Evolutionary conservation across 2,797 vertebrate genomes (phyloP).

Genomic region (Poeciliopsis infans): DNA sequence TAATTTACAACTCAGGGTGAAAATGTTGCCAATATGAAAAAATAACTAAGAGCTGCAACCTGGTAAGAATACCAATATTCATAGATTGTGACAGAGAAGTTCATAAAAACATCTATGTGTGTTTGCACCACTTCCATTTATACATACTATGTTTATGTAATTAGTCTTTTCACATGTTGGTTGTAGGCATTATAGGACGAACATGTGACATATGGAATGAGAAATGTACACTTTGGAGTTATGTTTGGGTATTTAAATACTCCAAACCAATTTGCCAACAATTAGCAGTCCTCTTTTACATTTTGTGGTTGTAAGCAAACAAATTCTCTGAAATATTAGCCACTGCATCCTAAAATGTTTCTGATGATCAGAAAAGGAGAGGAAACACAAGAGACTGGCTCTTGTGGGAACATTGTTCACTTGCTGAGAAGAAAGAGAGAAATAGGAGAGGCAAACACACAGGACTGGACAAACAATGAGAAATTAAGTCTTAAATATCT

Average conservation of each 20-base stretch:
- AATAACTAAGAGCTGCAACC: background rate
- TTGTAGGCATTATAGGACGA: slow-evolving; percentile 89
- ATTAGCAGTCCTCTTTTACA: slow-evolving; percentile 93
- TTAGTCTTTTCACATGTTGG: slow-evolving; percentile 96
- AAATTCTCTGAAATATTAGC: slow-evolving; percentile 96
- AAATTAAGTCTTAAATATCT: slow-evolving; percentile 21
- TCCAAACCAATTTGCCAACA: slow-evolving; percentile 97
- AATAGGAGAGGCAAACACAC: slow-evolving; percentile 11
- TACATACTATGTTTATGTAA: background rate
- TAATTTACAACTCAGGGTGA: background rate
- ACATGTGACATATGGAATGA: slow-evolving; percentile 83
- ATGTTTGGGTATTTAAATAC: slow-evolving; percentile 77
- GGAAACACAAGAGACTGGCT: slow-evolving; percentile 11
- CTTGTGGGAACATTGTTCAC: background rate
- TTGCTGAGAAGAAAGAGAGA: slow-evolving; percentile 6
- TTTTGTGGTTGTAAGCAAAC: slow-evolving; percentile 98
- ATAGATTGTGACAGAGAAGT: background rate
- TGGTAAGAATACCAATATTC: background rate
- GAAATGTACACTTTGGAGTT: slow-evolving; percentile 35
- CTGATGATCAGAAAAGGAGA: background rate
- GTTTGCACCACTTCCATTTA: no score
- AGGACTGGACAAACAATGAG: slow-evolving; percentile 22
- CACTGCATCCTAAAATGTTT: background rate
- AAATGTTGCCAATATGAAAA: background rate
- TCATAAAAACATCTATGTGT: background rate